phyloP scores from a whole-genome alignment of 2,113 vertebrate species.

The Athene cunicularia region DNA sequence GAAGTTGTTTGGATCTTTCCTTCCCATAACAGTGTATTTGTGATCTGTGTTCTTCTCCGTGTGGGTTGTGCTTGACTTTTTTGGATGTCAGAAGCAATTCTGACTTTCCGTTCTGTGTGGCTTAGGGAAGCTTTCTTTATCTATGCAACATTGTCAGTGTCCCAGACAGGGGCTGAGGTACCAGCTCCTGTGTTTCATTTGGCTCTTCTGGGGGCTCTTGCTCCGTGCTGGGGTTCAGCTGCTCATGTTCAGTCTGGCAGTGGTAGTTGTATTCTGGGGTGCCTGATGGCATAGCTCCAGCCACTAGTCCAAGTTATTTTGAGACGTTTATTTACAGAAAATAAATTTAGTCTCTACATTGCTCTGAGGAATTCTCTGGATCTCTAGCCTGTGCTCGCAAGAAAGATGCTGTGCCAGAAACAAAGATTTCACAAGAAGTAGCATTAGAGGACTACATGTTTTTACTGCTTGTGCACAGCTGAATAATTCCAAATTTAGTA shows the following conservation, averaged over 20 bases:
- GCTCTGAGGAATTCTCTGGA: not conserved
- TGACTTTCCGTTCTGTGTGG: not conserved
- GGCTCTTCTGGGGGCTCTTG: not conserved
- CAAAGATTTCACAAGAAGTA: not conserved
- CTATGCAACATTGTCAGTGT: accelerated
- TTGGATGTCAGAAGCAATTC: not conserved
- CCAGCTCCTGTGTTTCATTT: not conserved
- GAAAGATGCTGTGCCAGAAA: conserved; percentile 14
- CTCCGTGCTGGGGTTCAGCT: not conserved
- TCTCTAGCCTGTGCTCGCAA: not conserved
- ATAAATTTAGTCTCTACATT: conserved; percentile 16
- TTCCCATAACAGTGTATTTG: not conserved
- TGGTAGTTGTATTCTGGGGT: not conserved
- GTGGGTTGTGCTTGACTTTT: not conserved
- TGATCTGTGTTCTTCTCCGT: not conserved
- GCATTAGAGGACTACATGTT: not conserved
- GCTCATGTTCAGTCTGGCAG: not conserved
- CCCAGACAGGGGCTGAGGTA: not conserved
- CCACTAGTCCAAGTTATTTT: not conserved
- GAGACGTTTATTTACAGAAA: not conserved
- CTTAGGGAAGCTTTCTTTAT: not conserved
- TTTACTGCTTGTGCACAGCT: conserved; percentile 10
- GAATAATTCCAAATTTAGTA: conserved; percentile 61
- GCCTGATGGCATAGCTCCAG: not conserved
- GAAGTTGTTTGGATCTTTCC: not conserved